Base-by-base conservation (phyloP, 2,888 invertebrate species). In the Ischnus inquisitorius region DNA sequence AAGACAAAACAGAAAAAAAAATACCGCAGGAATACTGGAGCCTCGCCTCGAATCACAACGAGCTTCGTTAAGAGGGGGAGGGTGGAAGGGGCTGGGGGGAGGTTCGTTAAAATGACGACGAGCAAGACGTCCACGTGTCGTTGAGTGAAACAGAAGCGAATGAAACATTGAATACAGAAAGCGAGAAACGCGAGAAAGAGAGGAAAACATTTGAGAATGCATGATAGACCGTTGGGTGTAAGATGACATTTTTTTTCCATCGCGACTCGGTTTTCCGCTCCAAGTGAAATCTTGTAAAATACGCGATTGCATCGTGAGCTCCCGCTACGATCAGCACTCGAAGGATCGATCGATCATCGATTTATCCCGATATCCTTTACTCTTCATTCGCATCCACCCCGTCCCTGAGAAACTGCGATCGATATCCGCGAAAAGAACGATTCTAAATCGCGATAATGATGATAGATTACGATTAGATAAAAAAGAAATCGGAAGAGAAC, bases 91-190 rank as follows among this genome's bases (percentile, higher is more conserved):
- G n/a, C n/a, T n/a, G n/a, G 82, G 77, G 62, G 22, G 57, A 76
- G 85, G 86, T 81, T 82, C 83, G 83, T 83, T 79, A 64, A 46
- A 75, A 57, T 85, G 81, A 89, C 62, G 72, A 80, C 62, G 74
- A 83, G 84, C 74, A 86, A 84, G 79, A 87, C 74, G 83, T 76
- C 80, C 80, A 79, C 83, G 65, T 74, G 79, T 77, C 72, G 75
- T 64, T 78, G 78, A 79, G 78, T 46, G 75, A 75, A 76, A 76
- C 46, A 54, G 48, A 65, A 54, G 72, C 68, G 22, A 34, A 68
- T 64, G 41, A 68, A 51, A 57, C 62, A 48, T 62, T 80, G 83
- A 82, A 43, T 60, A 65, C 46, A 67, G 43, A 60, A 41, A 22
- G 39, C 8, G 43, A 14, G 46, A 71, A 80, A 77, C 76, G 79